These are phyloP conservation scores for Cyprinodon variegatus DNA, from an alignment of 2,113 vertebrate genomes.

Conservation along the genomic window DNA sequence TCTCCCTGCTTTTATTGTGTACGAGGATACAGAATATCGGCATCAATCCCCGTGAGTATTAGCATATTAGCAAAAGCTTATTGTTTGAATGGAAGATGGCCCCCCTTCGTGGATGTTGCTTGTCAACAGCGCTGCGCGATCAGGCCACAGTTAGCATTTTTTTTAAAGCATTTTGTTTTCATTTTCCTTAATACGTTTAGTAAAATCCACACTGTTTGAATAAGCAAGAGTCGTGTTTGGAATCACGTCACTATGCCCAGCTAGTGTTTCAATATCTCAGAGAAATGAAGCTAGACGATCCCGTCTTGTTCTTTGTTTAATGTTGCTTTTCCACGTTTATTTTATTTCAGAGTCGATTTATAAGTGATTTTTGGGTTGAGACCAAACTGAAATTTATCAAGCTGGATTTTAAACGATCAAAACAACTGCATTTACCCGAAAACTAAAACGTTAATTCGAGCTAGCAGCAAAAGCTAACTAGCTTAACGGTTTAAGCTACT, in stretches of 20 bases:
- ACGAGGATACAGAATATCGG: constrained; percentile 6
- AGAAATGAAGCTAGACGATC: background rate
- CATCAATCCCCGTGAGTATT: constrained; percentile 61
- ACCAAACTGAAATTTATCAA: rapidly evolving
- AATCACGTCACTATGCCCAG: background rate
- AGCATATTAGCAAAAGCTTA: constrained; percentile 8
- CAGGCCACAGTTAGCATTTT: background rate
- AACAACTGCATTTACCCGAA: background rate
- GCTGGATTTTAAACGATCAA: background rate
- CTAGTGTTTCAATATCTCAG: background rate
- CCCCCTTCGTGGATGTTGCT: constrained; percentile 45
- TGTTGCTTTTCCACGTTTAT: background rate
- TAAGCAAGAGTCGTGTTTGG: background rate
- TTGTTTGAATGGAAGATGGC: constrained; percentile 74
- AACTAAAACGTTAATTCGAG: constrained; percentile 3
- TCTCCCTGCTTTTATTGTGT: background rate
- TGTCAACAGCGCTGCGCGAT: constrained; percentile 54
- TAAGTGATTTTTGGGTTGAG: rapidly evolving
- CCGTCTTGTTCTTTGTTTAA: constrained; percentile 40
- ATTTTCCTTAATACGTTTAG: background rate
- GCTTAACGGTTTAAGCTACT: background rate
- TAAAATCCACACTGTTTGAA: background rate
- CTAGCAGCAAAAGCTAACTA: constrained; percentile 24
- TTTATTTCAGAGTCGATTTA: background rate
- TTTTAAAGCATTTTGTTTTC: background rate